Percentiles rank a stretch among this genome's conserved stretches.
Conservation (phyloP, 2,113 vertebrate genomes). For the Pterocles gutturalis region DNA sequence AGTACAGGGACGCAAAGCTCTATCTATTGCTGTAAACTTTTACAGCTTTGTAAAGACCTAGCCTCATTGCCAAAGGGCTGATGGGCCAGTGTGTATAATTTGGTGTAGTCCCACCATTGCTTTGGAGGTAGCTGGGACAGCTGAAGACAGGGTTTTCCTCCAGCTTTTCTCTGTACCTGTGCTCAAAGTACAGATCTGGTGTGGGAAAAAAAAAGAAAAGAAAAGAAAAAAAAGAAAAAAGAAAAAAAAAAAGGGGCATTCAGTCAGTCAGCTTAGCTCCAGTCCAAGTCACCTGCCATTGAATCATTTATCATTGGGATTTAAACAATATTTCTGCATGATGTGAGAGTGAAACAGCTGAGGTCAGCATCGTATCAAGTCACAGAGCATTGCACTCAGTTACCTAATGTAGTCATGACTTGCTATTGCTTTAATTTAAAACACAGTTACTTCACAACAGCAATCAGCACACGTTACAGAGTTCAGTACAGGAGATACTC, state of each 20-base stretch:
- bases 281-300: not conserved
- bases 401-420: conserved; percentile 14
- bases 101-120: not conserved
- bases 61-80: not conserved
- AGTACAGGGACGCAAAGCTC: not conserved
- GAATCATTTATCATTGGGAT: not conserved
- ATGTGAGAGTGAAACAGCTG: conserved; percentile 20
- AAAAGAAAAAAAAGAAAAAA: too few species aligned
- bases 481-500: conserved; percentile 35
- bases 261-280: not conserved
- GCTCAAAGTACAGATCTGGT: not conserved
- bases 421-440: conserved; percentile 51
- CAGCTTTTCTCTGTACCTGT: not conserved
- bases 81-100: not conserved
- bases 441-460: not conserved
- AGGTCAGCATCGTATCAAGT: conserved; percentile 19
- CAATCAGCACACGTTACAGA: conserved; percentile 10
- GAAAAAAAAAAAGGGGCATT: too few species aligned
- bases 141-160: not conserved
- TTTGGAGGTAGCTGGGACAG: not conserved
- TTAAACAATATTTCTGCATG: not conserved
- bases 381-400: conserved; percentile 30
- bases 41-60: not conserved
- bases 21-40: not conserved
- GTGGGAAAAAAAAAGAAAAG: not conserved